Base-by-base conservation (phyloP, 2,113 vertebrate species). In the Girardinichthys multiradiatus region DNA sequence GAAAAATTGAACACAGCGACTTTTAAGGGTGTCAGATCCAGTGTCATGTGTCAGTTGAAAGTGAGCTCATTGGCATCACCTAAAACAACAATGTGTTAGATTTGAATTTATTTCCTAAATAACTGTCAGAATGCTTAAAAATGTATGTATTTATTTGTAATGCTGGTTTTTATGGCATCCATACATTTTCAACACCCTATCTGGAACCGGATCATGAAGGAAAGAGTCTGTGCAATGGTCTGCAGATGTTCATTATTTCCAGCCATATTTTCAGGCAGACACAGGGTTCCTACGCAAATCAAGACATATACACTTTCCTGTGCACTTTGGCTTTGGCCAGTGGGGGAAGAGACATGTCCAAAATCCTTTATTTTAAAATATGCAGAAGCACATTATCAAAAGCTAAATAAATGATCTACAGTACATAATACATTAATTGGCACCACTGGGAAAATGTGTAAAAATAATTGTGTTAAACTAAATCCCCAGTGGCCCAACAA, bases 1-100 rank as follows among this genome's bases (percentile, higher is more conserved):
- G 81, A 90, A 70, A 74, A 72, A 91, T 90, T 87, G 84, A 74
- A 87, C 61, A 79, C 79, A 28, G 29, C 89, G 69, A 86, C 80
- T 87, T 86, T 85, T 82, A 79, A 54, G 31, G 33, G 72, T 54
- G 68, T 78, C 74, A 73, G 72, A 71, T 64, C 72, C 87, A 72
- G 80, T 82, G 87, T 81, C 76, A 66, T 74, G 72, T 9, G 39
- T 81, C 51, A 39, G 57, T 29, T 15, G 30, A 58, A 27, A 35
- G 24, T 11, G 28, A 27, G 64, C 31, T 21, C 54, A 64, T 83
- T 39, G 37, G 45, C 68, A 77, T 82, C 17, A 35, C 64, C 42
- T 58, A 81, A 75, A 64, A 74, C 65, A 67, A 31, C 66, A 86
- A 57, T 62, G 69, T 75, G 19, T 61, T 48, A 76, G 33, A 65